Conservation (phyloP, 2,113 vertebrate genomes). For the Gadus macrocephalus region DNA sequence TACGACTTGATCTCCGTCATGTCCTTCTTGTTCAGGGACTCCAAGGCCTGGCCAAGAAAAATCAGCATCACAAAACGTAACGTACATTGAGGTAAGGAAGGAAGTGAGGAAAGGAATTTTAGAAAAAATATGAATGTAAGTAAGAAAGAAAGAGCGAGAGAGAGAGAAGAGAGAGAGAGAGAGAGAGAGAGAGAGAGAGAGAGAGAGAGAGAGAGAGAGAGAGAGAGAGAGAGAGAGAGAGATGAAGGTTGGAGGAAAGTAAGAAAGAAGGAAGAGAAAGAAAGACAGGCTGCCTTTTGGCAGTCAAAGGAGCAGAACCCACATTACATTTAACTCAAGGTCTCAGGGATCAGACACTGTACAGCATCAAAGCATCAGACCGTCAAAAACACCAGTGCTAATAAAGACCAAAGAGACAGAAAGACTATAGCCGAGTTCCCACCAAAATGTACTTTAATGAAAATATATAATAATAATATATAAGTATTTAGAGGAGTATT, state of each 20-base stretch:
- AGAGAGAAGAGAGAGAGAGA: not conserved
- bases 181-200: not conserved
- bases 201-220: not conserved
- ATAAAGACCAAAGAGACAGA: too few relatives aligned
- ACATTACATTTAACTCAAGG: too few relatives aligned
- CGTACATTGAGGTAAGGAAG: not conserved
- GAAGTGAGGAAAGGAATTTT: not conserved
- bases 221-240: not conserved
- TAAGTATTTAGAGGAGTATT: too few relatives aligned
- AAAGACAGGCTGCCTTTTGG: too few relatives aligned
- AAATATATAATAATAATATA: too few relatives aligned
- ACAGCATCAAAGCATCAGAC: too few relatives aligned
- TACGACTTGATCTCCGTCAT: constrained; percentile 91
- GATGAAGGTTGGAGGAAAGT: not conserved
- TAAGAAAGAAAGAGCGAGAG: too few relatives aligned
- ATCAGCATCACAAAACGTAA: not conserved
- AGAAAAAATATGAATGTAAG: not conserved
- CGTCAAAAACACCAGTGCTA: too few relatives aligned
- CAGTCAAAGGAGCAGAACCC: too few relatives aligned
- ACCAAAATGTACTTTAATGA: too few relatives aligned
- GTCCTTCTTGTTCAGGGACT: constrained; percentile 89
- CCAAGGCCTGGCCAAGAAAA: constrained; percentile 72
- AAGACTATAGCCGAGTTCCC: too few relatives aligned
- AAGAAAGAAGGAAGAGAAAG: not conserved
- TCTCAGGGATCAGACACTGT: too few relatives aligned